Evolutionary conservation across 2,797 vertebrate species (phyloP), one percentile per base, ranked within the genome.

Genomic region (Hozukius guyotensis): DNA sequence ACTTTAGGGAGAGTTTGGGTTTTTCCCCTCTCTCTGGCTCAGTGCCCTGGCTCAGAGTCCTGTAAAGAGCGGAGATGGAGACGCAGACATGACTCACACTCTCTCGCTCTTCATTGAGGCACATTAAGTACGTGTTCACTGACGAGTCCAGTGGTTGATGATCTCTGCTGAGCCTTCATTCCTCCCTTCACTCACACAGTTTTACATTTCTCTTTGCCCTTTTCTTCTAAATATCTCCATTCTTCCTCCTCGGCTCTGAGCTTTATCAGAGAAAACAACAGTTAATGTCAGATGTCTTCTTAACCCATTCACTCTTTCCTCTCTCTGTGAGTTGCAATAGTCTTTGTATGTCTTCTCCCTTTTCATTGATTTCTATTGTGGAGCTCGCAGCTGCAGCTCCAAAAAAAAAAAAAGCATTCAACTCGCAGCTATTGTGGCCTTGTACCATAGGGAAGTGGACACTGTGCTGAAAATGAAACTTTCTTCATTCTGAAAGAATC

Each of bases 351-450:
- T 78, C 60, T 71, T 72, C 62, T 75, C 66, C 53, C 89, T 83
- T 90, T 89, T 91, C 83, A 86, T 78, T 34, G 32, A 88, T 91
- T 87, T 82, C 82, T 84, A 80, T 90, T 88, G 83, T 91, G 72
- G 31, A 59, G 82, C 36, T 69, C 55, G 85, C 93, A 95, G 94
- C 93, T 95, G 94, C 93, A 90, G 80, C 85, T 77, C 61, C 85
- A 42, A 61, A 66, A 22, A 62, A 75, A 75, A 38, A 25, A 25
- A 63, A 71, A 76, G 77, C 36, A 80, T 78, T 86, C 77, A 81
- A 52, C 24, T 72, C 6, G 6, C 70, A 76, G 78, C 87, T 75
- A 82, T 88, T 94, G 83, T 91, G 71, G 72, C 24, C 49, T 81
- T 62, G 89, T 91, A 88, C 92, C 79, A 91, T 75, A 49, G 83